Evolutionary conservation across 2,113 vertebrate species (phyloP).

Genomic region (Theristicus caerulescens): DNA sequence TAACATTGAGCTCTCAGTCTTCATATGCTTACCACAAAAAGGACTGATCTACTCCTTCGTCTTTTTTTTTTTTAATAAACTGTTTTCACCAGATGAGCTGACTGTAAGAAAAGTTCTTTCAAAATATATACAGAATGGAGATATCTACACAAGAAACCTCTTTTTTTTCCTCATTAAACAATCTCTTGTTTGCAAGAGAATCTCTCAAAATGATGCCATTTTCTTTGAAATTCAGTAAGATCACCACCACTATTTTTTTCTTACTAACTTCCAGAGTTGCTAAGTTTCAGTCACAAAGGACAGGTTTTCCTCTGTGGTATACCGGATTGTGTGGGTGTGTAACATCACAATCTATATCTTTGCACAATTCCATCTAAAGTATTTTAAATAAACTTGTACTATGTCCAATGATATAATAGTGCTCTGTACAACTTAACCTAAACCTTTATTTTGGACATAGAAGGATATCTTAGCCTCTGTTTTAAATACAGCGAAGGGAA

Average conservation of each 20-base stretch:
- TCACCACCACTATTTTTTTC: background rate
- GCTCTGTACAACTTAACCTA: background rate
- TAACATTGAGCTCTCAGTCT: background rate
- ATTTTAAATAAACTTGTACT: background rate
- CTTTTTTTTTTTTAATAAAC: background rate
- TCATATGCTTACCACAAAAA: background rate
- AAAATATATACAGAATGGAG: background rate
- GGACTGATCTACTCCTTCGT: background rate
- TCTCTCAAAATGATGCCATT: background rate
- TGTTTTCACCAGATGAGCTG: background rate
- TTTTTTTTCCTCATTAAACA: background rate
- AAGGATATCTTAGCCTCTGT: background rate
- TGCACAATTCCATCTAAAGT: background rate
- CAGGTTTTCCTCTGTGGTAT: background rate
- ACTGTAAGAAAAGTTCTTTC: background rate
- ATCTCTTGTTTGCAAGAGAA: background rate
- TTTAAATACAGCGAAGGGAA: background rate
- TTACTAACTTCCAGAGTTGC: background rate
- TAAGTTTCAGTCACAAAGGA: background rate
- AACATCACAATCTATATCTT: background rate
- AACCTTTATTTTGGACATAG: background rate
- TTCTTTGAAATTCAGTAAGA: background rate
- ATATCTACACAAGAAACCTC: background rate
- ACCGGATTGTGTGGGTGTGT: no score
- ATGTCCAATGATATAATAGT: accelerated